Conservation (phyloP, 1,140 invertebrate genomes). For the Nasonia vitripennis region DNA sequence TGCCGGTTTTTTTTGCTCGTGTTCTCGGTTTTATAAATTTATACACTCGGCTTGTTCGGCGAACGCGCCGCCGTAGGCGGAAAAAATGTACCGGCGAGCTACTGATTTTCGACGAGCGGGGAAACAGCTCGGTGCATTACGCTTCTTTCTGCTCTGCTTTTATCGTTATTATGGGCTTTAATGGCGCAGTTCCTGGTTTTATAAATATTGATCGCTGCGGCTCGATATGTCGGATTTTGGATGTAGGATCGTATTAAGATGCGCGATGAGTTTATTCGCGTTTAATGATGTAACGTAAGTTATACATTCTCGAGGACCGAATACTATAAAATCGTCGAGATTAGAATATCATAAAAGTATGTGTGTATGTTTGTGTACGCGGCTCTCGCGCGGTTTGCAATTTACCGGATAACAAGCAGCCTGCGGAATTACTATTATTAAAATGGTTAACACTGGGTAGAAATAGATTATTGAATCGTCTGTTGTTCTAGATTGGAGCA, state of each 20-base stretch:
- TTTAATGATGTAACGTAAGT: too few relatives aligned
- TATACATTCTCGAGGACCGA: too few relatives aligned
- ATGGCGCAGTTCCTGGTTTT: background rate
- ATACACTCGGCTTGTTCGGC: background rate
- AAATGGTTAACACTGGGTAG: constrained; percentile 16
- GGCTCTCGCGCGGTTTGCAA: background rate
- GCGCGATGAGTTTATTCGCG: too few relatives aligned
- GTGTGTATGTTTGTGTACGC: background rate
- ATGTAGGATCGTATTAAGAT: background rate
- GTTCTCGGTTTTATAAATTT: background rate
- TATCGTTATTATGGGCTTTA: background rate
- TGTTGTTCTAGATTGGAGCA: constrained; percentile 1
- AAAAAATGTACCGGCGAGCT: background rate
- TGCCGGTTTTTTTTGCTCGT: background rate
- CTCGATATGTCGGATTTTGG: background rate
- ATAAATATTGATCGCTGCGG: background rate
- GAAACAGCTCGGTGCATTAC: background rate
- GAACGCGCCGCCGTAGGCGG: background rate
- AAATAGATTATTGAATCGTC: constrained; percentile 27
- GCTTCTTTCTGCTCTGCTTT: background rate
- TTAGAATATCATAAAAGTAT: too few relatives aligned
- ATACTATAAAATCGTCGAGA: too few relatives aligned
- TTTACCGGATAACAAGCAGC: background rate
- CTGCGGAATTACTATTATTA: background rate
- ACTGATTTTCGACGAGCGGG: background rate